Percentiles rank a stretch among this genome's conserved stretches.
Conservation (phyloP, 2,888 invertebrate species). For the Drosophila nr. fundita region DNA sequence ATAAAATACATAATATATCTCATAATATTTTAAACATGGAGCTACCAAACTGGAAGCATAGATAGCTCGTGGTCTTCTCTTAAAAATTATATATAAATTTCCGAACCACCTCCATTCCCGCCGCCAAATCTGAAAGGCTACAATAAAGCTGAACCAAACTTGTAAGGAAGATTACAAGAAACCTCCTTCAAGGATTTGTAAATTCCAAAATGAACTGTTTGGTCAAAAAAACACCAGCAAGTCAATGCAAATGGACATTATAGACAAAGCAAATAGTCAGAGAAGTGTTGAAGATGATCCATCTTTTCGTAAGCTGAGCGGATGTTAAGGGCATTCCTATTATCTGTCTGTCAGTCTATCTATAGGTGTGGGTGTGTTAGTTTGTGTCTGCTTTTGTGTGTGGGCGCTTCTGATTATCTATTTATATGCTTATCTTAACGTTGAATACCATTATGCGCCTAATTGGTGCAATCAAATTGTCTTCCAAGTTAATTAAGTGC, state of each 20-base stretch:
- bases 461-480: conserved; percentile 70
- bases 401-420: conserved; percentile 13
- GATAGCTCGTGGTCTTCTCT: background rate
- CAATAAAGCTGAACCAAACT: background rate
- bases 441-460: conserved; percentile 50
- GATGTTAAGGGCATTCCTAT: background rate
- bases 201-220: background rate
- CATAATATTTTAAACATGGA: background rate
- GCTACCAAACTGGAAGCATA: background rate
- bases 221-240: background rate
- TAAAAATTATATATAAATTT: background rate
- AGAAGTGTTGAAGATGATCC: background rate
- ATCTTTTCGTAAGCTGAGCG: background rate
- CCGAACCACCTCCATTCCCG: too few species aligned
- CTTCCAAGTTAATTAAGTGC: conserved; percentile 61
- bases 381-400: conserved; percentile 2
- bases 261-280: background rate
- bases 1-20: background rate
- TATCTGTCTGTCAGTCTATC: background rate
- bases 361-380: background rate
- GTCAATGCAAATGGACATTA: background rate
- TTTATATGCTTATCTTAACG: conserved; percentile 22
- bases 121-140: background rate
- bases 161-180: background rate
- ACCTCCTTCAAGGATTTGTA: background rate